Evolutionary conservation across 2,113 vertebrate species (phyloP).

Genomic region (Crotalus viridis): DNA sequence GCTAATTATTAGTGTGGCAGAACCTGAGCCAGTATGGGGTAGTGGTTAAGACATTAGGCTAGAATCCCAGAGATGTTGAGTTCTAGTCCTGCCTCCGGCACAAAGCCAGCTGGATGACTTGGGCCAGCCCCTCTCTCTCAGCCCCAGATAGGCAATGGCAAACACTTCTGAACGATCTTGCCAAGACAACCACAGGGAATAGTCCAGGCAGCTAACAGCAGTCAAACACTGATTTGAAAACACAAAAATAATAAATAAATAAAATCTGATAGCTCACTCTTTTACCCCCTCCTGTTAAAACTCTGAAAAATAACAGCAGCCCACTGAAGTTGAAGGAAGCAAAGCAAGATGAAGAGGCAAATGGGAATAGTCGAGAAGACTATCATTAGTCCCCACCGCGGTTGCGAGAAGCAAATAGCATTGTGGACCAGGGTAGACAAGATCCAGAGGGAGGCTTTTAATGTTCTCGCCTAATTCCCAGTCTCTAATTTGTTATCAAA

Average conservation of each 20-base stretch:
- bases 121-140: neutral
- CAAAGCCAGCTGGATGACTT: neutral
- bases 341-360: neutral
- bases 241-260: neutral
- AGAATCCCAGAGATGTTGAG: neutral
- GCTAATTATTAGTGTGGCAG: neutral
- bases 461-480: neutral
- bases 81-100: neutral
- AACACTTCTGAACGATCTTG: neutral
- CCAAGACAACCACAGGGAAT: neutral
- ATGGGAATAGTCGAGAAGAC: neutral
- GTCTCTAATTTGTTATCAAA: neutral
- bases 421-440: neutral
- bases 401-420: neutral
- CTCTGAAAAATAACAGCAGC: neutral
- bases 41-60: neutral
- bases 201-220: neutral
- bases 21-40: neutral
- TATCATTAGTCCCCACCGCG: neutral
- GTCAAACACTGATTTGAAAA: neutral
- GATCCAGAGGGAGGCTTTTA: neutral
- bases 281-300: neutral
- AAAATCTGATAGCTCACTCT: neutral
- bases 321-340: neutral
- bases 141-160: neutral